Evolutionary conservation across 2,888 invertebrate genomes (phyloP).

Genomic region (Napeogenes sylphis): DNA sequence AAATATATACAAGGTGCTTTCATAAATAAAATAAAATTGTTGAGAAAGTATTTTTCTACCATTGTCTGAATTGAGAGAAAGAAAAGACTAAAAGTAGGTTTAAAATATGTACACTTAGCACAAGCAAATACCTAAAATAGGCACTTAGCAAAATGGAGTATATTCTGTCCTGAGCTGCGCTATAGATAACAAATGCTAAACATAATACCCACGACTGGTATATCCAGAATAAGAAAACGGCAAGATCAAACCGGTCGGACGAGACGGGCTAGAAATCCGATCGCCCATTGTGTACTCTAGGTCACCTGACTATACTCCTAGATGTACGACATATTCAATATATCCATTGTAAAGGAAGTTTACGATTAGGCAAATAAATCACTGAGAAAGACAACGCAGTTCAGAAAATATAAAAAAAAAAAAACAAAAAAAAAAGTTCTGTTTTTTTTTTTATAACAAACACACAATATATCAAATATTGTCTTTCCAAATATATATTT

Average conservation of each 20-base stretch:
- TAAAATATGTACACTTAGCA: too few relatives aligned
- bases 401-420: not conserved
- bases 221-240: conserved; percentile 34
- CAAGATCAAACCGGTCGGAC: conserved; percentile 50
- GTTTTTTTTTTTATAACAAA: too few relatives aligned
- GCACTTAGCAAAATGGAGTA: too few relatives aligned
- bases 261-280: conserved; percentile 56
- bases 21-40: too few relatives aligned
- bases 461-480: too few relatives aligned
- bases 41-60: too few relatives aligned
- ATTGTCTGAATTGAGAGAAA: too few relatives aligned
- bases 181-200: not conserved
- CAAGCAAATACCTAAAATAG: too few relatives aligned
- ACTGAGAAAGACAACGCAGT: not conserved
- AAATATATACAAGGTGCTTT: too few relatives aligned
- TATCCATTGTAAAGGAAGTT: conserved; percentile 1
- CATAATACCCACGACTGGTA: conserved; percentile 21
- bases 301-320: conserved; percentile 37
- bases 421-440: not conserved
- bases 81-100: too few relatives aligned
- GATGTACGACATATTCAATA: not conserved
- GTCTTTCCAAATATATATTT: too few relatives aligned
- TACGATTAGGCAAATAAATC: not conserved
- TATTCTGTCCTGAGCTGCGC: too few relatives aligned
- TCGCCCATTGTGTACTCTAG: conserved; percentile 57